Conservation (phyloP, 2,113 vertebrate species). For the Lagopus leucura region DNA sequence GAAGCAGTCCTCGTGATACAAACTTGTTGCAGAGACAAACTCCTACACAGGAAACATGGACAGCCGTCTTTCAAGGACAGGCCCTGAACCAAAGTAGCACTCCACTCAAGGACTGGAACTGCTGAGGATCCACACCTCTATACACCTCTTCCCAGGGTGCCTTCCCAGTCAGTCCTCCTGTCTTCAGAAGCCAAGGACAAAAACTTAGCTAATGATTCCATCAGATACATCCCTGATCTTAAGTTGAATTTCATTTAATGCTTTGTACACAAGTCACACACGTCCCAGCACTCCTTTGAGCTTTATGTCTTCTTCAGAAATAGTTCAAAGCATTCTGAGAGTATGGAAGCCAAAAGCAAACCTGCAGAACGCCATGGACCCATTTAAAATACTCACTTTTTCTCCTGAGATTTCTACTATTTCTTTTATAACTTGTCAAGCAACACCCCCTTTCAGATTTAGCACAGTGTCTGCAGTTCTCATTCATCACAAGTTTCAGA, state of each 20-base stretch:
- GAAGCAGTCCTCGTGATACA: neutral
- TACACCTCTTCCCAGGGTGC: neutral
- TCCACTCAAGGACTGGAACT: neutral
- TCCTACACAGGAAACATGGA: neutral
- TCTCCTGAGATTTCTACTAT: conserved; percentile 18
- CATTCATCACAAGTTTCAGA: conserved; percentile 21
- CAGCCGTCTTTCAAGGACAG: too few species aligned
- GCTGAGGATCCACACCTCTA: neutral
- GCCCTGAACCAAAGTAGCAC: neutral
- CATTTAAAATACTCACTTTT: neutral
- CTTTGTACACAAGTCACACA: neutral
- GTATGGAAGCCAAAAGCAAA: conserved; percentile 2
- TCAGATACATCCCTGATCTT: neutral
- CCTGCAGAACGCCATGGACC: neutral
- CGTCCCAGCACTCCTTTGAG: neutral
- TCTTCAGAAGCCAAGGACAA: neutral
- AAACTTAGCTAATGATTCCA: neutral
- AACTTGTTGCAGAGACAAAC: neutral
- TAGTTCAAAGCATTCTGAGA: conserved; percentile 46
- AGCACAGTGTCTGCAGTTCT: conserved; percentile 1
- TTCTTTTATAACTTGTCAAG: conserved; percentile 21
- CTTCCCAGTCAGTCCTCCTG: neutral
- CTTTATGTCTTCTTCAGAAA: conserved; percentile 8
- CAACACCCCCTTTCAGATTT: neutral
- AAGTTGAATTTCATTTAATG: neutral